Evolutionary conservation across 1,140 invertebrate species (phyloP).

Genomic region (Euglossa dilemma): DNA sequence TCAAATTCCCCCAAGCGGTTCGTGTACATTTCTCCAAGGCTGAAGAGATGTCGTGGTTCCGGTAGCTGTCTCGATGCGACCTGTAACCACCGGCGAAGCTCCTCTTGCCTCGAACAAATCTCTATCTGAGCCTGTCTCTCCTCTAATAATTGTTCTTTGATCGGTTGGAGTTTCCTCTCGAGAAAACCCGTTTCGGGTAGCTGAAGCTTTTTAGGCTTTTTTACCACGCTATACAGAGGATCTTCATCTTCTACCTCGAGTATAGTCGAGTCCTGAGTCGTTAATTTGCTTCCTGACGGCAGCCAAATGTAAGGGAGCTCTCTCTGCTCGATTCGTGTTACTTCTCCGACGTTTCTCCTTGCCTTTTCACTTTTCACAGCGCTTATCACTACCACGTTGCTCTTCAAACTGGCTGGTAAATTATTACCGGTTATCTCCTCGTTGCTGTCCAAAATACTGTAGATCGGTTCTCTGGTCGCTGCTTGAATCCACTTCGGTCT

Average conservation of each 20-base stretch:
- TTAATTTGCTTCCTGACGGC: background rate
- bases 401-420: background rate
- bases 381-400: constrained; percentile 64
- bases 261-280: background rate
- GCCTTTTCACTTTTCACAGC: constrained; percentile 53
- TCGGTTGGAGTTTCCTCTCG: constrained; percentile 18
- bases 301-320: constrained; percentile 5
- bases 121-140: constrained; percentile 34
- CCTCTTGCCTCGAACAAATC: constrained; percentile 53
- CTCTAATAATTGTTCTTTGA: background rate
- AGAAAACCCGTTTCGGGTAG: background rate
- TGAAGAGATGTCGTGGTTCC: constrained; percentile 39
- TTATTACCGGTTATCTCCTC: background rate
- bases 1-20: constrained; percentile 15
- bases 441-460: constrained; percentile 66
- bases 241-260: constrained; percentile 57
- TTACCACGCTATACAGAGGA: constrained; percentile 74
- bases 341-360: background rate
- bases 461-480: constrained; percentile 71
- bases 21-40: constrained; percentile 39
- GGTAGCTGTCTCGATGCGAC: constrained; percentile 49
- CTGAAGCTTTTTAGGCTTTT: constrained; percentile 60
- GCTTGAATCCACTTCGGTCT: constrained; percentile 71
- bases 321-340: background rate
- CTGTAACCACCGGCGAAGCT: constrained; percentile 69